Evolutionary conservation across 92 coral and sea anemone species (phyloP).

Genomic region (Parazoanthus swiftii): DNA sequence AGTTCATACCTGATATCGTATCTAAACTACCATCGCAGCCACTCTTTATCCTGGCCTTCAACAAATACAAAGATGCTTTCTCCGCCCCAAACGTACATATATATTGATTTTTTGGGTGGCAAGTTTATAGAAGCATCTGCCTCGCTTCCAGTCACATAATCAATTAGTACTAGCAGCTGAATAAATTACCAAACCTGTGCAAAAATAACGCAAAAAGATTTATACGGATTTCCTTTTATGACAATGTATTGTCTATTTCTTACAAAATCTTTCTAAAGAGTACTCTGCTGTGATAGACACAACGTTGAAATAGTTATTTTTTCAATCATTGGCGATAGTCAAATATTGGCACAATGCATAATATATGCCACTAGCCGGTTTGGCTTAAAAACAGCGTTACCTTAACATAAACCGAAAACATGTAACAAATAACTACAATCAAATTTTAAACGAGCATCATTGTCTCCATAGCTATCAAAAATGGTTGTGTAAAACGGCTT

Average conservation of each 20-base stretch:
- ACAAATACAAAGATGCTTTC: neutral
- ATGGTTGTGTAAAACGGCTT: neutral
- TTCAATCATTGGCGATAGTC: conserved; percentile 7
- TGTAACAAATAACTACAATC: neutral
- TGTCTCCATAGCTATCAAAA: neutral
- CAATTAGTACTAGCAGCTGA: neutral
- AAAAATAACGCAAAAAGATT: neutral
- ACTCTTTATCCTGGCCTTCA: neutral
- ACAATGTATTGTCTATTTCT: neutral
- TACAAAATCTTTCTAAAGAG: neutral
- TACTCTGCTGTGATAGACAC: neutral
- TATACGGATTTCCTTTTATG: neutral
- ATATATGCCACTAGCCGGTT: neutral
- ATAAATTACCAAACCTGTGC: neutral
- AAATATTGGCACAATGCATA: conserved; percentile 5
- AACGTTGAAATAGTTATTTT: neutral
- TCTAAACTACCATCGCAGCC: neutral
- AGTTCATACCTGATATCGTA: neutral
- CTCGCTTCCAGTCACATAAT: neutral
- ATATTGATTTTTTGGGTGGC: neutral
- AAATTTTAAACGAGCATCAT: neutral
- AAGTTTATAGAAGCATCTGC: neutral
- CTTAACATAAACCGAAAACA: neutral
- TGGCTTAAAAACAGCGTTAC: neutral
- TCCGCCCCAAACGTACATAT: neutral